These are phyloP conservation scores for Drosophila pseudoobscura DNA, from an alignment of 1,140 invertebrate genomes.

Conservation along the genomic window DNA sequence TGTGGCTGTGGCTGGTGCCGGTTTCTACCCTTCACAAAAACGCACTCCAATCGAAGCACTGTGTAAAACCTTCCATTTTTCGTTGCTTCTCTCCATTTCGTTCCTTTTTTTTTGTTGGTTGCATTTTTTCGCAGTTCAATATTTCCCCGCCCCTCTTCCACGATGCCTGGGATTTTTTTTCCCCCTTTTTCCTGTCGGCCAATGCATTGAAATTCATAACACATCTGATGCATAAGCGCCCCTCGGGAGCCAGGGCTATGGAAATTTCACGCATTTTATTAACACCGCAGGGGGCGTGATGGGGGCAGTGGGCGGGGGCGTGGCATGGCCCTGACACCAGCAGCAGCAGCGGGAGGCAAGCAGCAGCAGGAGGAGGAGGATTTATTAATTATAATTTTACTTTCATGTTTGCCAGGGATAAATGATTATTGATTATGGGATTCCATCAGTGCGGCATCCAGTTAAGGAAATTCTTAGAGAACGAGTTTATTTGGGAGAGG, in stretches of 20 bases:
- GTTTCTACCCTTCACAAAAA: constrained; percentile 40
- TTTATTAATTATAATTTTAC: constrained; percentile 69
- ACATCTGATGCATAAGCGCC: constrained; percentile 79
- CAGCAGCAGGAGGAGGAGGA: constrained; percentile 20
- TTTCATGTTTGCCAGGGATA: constrained; percentile 22
- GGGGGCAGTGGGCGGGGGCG: background rate
- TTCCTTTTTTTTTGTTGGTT: constrained; percentile 1
- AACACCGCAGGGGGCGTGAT: constrained; percentile 30
- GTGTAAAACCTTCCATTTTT: constrained; percentile 22
- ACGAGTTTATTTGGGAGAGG: background rate
- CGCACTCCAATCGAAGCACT: constrained; percentile 40
- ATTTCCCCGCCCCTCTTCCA: background rate
- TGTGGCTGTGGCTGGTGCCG: background rate
- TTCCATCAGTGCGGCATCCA: background rate
- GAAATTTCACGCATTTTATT: constrained; percentile 72
- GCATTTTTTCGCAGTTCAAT: constrained; percentile 35
- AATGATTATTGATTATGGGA: constrained; percentile 19
- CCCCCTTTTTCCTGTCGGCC: constrained; percentile 19
- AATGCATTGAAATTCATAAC: constrained; percentile 77
- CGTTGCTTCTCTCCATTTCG: constrained; percentile 7
- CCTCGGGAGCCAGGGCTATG: constrained; percentile 53
- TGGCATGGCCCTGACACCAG: constrained; percentile 8
- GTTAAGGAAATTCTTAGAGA: constrained; percentile 1
- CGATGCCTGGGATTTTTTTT: constrained; percentile 1
- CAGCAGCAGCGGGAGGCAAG: background rate